A percentile compares a stretch with the other conserved stretches of the same genome.
phyloP scores from a whole-genome alignment of 1,140 invertebrate species.

The Cyclina sinensis region DNA sequence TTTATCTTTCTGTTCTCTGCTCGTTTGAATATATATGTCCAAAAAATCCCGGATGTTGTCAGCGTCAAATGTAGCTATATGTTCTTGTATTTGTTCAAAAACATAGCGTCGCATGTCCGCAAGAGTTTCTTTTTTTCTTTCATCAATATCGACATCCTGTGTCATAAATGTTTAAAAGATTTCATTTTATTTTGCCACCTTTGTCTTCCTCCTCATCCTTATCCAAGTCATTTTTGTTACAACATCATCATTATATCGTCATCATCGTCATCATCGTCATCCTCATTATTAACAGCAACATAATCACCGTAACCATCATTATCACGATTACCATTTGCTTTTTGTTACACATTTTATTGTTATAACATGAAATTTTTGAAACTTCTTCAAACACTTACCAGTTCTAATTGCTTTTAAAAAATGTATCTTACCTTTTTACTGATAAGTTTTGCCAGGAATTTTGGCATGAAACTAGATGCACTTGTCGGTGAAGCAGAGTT shows the following conservation, averaged over 20 bases:
- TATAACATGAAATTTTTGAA: too few species aligned
- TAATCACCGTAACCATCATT: too few species aligned
- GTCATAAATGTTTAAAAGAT: background rate
- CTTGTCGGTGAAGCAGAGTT: background rate
- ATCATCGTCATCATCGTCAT: too few species aligned
- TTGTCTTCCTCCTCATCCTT: too few species aligned
- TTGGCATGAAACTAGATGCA: background rate
- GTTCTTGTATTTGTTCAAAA: conserved; percentile 5
- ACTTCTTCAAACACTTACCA: too few species aligned
- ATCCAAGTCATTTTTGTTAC: too few species aligned
- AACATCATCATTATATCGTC: too few species aligned
- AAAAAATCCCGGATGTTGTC: conserved; percentile 31
- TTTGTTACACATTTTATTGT: too few species aligned
- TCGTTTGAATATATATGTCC: conserved; percentile 23
- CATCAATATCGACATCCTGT: background rate
- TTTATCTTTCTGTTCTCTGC: background rate
- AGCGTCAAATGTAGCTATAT: conserved; percentile 15
- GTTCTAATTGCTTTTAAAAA: background rate
- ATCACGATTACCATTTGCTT: too few species aligned
- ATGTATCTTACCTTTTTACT: background rate
- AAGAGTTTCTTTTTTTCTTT: background rate
- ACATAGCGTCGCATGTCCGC: conserved; percentile 7
- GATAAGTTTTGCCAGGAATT: background rate
- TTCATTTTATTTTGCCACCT: too few species aligned
- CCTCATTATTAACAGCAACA: too few species aligned